Evolutionary conservation across 2,113 vertebrate species (phyloP).

Genomic region (Anarhynchus alexandrinus): DNA sequence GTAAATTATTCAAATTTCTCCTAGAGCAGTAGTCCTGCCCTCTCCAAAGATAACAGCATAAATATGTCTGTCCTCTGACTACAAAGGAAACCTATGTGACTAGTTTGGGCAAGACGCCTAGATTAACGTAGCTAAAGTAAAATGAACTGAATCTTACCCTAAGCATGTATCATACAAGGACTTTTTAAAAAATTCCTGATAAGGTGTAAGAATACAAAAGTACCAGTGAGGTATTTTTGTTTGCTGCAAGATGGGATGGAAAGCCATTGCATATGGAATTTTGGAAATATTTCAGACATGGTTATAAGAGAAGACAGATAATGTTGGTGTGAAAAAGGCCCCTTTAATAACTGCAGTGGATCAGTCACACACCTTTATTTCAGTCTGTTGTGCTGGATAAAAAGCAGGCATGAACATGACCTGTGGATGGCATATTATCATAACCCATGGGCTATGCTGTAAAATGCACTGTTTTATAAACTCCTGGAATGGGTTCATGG

Average conservation of each 20-base stretch:
- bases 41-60: background rate
- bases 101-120: background rate
- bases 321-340: constrained; percentile 6
- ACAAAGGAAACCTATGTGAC: background rate
- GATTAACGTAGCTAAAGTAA: background rate
- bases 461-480: constrained; percentile 54
- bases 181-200: background rate
- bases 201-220: background rate
- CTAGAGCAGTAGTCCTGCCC: background rate
- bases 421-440: constrained; percentile 48
- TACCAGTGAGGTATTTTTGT: background rate
- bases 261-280: constrained; percentile 17
- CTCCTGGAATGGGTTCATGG: constrained; percentile 52
- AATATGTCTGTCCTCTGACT: background rate
- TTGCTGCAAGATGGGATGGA: background rate
- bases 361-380: constrained; percentile 44
- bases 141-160: background rate
- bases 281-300: constrained; percentile 47
- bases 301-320: constrained; percentile 14
- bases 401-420: constrained; percentile 68
- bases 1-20: background rate
- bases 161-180: background rate
- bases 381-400: constrained; percentile 26
- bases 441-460: constrained; percentile 57
- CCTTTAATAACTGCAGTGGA: constrained; percentile 11